Evolutionary conservation across 2,113 vertebrate species (phyloP).

Genomic region (Halichoerus grypus): DNA sequence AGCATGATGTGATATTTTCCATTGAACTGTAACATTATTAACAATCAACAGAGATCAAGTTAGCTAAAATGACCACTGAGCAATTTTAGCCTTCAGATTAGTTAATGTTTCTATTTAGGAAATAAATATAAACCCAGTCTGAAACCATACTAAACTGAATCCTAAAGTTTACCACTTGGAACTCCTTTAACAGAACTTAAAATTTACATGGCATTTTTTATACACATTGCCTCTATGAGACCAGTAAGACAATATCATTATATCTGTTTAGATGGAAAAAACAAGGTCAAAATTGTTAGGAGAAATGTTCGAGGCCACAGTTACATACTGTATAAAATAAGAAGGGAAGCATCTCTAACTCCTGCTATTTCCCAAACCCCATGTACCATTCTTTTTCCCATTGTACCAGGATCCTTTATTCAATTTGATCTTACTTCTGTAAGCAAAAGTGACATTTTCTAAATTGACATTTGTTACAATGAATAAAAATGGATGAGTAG

Average conservation of each 20-base stretch:
- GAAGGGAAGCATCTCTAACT: not conserved
- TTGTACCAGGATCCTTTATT: not conserved
- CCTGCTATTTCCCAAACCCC: not conserved
- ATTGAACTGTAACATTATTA: not conserved
- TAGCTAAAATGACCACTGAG: not conserved
- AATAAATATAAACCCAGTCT: not conserved
- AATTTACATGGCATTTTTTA: not conserved
- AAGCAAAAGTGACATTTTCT: slow-evolving; percentile 53
- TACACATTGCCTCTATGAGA: not conserved
- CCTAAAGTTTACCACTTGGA: not conserved
- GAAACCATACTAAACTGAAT: not conserved
- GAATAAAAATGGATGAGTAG: slow-evolving; percentile 15
- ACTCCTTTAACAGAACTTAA: not conserved
- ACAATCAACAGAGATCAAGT: not conserved
- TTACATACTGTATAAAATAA: not conserved
- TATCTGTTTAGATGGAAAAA: not conserved
- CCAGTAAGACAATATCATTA: not conserved
- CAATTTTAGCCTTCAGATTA: not conserved
- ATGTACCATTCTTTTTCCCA: not conserved
- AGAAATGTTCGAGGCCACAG: not conserved
- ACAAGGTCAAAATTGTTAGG: not conserved
- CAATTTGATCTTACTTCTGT: not conserved
- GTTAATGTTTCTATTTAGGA: slow-evolving; percentile 9
- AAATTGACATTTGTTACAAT: slow-evolving; percentile 32
- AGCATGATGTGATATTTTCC: not conserved